These are phyloP conservation scores for Naja naja DNA, from an alignment of 2,113 vertebrate species.

Conservation along the genomic window DNA sequence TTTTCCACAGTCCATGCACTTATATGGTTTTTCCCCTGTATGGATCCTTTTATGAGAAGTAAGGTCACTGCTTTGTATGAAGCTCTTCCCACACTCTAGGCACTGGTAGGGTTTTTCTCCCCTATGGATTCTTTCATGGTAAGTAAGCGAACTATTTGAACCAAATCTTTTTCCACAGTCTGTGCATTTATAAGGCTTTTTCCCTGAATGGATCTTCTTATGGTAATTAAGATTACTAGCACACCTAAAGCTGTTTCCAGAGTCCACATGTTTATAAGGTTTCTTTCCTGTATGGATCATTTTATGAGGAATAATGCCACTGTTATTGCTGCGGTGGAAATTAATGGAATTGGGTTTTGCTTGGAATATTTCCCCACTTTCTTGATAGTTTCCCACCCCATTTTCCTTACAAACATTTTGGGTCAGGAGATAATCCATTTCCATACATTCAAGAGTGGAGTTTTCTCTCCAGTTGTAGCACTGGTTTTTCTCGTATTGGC, in stretches of 20 bases:
- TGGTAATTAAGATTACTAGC: background rate
- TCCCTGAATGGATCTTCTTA: background rate
- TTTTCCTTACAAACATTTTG: background rate
- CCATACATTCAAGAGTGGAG: background rate
- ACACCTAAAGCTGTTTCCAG: background rate
- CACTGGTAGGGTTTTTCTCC: background rate
- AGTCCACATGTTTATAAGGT: background rate
- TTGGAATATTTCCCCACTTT: background rate
- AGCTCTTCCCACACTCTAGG: background rate
- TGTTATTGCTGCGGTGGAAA: background rate
- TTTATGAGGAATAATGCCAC: background rate
- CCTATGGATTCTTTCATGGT: background rate
- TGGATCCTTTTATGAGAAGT: background rate
- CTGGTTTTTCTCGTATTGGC: background rate
- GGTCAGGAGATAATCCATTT: background rate
- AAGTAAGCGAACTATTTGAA: background rate
- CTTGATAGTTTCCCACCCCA: background rate
- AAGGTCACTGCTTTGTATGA: background rate
- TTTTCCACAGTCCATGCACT: background rate
- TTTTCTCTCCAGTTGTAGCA: background rate
- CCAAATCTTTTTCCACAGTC: background rate
- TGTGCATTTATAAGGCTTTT: background rate
- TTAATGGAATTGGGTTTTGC: background rate
- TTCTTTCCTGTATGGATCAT: background rate
- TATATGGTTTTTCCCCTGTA: background rate